These are phyloP conservation scores for Caenorhabditis drosophilae DNA, from an alignment of 2,888 invertebrate genomes.

Conservation along the genomic window DNA sequence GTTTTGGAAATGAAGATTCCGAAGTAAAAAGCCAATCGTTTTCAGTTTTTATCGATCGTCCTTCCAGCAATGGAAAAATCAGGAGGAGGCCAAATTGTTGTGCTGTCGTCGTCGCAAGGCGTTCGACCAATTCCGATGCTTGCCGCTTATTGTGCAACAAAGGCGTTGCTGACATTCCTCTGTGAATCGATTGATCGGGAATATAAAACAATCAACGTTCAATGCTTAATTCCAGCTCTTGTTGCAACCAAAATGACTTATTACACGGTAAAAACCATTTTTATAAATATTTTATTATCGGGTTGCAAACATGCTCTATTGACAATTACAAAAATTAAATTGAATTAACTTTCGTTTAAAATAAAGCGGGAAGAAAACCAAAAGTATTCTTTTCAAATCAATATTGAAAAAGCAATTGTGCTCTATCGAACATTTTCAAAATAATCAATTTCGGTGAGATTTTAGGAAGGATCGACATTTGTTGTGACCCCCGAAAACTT, in stretches of 20 bases:
- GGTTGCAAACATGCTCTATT: too few species aligned
- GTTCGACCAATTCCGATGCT: constrained; percentile 65
- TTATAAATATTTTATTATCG: too few species aligned
- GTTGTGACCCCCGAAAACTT: constrained; percentile 65
- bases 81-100: constrained; percentile 67
- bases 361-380: too few species aligned
- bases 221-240: constrained; percentile 64
- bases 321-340: too few species aligned
- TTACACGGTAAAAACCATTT: constrained; percentile 51
- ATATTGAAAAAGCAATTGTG: too few species aligned
- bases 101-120: constrained; percentile 64
- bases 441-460: constrained; percentile 2
- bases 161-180: constrained; percentile 64
- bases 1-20: too few species aligned
- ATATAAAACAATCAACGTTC: constrained; percentile 62
- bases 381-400: too few species aligned
- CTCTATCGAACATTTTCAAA: too few species aligned
- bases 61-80: constrained; percentile 63
- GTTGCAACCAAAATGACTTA: constrained; percentile 69
- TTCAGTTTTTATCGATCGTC: constrained; percentile 62
- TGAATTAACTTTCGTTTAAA: too few species aligned
- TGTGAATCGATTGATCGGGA: constrained; percentile 64
- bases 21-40: too few species aligned
- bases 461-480: constrained; percentile 60
- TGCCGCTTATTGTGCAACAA: constrained; percentile 65